phyloP scores from a whole-genome alignment of 2,888 invertebrate genomes.

The Panopea generosa region DNA sequence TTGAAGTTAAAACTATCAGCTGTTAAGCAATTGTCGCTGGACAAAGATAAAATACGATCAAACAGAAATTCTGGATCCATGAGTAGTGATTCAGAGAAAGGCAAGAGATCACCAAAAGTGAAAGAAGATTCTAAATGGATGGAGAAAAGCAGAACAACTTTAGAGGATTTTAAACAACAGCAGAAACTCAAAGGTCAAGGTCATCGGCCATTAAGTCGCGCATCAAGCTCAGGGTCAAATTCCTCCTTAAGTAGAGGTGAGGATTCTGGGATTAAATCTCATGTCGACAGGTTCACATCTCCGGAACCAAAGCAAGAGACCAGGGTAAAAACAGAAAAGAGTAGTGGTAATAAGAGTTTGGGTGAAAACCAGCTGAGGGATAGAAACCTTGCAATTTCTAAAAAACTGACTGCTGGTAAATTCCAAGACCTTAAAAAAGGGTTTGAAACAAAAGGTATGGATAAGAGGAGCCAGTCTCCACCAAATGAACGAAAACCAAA shows the following conservation, averaged over 20 bases:
- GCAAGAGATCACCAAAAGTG: conserved; percentile 33
- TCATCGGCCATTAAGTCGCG: conserved; percentile 49
- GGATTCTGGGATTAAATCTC: conserved; percentile 12
- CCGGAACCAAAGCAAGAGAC: conserved; percentile 28
- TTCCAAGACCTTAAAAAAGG: conserved; percentile 60
- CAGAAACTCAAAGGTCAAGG: conserved; percentile 2
- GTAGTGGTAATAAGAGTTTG: conserved; percentile 9
- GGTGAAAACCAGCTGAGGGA: background rate
- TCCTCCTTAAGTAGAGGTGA: conserved; percentile 42
- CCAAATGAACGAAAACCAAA: conserved; percentile 24
- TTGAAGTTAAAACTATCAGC: conserved; percentile 26
- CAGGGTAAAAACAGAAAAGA: conserved; percentile 8
- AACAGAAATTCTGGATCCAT: conserved; percentile 27
- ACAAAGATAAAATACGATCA: conserved; percentile 24
- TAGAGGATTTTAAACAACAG: conserved; percentile 46
- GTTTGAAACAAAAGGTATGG: conserved; percentile 48
- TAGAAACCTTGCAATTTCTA: conserved; percentile 40
- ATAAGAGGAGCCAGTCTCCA: conserved; percentile 16
- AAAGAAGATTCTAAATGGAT: conserved; percentile 39
- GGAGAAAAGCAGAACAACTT: conserved; percentile 47
- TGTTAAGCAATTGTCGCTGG: conserved; percentile 17
- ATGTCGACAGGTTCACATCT: conserved; percentile 33
- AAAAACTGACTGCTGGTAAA: conserved; percentile 46
- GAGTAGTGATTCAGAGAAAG: conserved; percentile 44
- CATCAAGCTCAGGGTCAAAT: conserved; percentile 56